Evolutionary conservation across 2,888 invertebrate species (phyloP).

Genomic region (Orchesellides sinensis): DNA sequence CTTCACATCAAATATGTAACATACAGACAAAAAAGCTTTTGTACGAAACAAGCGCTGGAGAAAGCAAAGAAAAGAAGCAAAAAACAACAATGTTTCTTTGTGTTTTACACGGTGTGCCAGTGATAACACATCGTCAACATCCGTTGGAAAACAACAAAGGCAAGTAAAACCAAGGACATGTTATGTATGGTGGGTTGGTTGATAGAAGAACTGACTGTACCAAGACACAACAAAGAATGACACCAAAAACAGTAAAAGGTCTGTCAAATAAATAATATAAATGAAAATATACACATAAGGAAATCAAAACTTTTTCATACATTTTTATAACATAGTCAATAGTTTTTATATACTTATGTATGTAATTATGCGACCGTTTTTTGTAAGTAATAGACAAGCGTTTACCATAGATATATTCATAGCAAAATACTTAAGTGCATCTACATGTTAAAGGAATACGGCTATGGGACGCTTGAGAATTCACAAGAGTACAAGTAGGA

Average conservation of each 20-base stretch:
- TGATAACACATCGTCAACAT: slow-evolving; percentile 65
- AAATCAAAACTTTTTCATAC: too few species aligned
- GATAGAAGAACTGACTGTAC: slow-evolving; percentile 15
- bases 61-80: slow-evolving; percentile 21
- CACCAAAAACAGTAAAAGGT: slow-evolving; percentile 40
- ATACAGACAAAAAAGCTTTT: slow-evolving; percentile 22
- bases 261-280: slow-evolving; percentile 43
- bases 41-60: slow-evolving; percentile 30
- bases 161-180: neutral
- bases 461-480: too few species aligned
- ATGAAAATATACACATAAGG: neutral
- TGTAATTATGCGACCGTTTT: too few species aligned
- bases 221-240: slow-evolving; percentile 36
- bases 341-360: too few species aligned
- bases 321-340: too few species aligned
- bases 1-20: neutral
- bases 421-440: too few species aligned
- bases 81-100: slow-evolving; percentile 57
- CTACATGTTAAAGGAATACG: too few species aligned
- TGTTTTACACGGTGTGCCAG: slow-evolving; percentile 61
- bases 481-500: slow-evolving; percentile 32
- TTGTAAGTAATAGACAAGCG: too few species aligned
- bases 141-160: slow-evolving; percentile 54
- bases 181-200: slow-evolving; percentile 34
- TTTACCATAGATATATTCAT: too few species aligned